phyloP scores from a whole-genome alignment of 2,797 vertebrate species.

The Thamnophis elegans region DNA sequence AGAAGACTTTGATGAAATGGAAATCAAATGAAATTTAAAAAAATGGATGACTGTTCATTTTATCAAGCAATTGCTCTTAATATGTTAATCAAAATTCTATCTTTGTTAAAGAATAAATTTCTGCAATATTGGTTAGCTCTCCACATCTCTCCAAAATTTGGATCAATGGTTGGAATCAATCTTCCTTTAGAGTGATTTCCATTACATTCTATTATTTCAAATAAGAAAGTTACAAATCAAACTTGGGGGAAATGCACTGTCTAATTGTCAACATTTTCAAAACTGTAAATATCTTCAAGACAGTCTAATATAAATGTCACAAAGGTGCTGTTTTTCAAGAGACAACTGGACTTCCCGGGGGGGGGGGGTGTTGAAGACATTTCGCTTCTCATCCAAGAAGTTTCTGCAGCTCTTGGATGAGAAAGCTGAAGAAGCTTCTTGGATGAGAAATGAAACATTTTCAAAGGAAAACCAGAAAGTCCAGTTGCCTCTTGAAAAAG shows the following conservation, averaged over 20 bases:
- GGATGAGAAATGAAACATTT: too few relatives aligned
- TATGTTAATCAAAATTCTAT: slow-evolving; percentile 56
- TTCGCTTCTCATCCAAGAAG: too few relatives aligned
- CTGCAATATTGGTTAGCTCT: slow-evolving; percentile 16
- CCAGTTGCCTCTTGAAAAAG: too few relatives aligned
- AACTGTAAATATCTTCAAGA: background rate
- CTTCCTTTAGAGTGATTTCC: slow-evolving; percentile 18
- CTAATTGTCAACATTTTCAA: background rate
- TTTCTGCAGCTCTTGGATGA: too few relatives aligned
- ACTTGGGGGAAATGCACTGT: background rate
- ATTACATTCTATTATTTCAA: background rate
- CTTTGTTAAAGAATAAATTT: slow-evolving; percentile 39
- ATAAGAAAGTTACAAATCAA: background rate
- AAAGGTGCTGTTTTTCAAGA: too few relatives aligned
- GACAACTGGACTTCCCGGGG: too few relatives aligned
- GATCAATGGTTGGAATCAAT: slow-evolving; percentile 27
- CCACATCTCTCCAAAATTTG: background rate
- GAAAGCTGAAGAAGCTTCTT: too few relatives aligned
- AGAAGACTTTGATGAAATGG: too few relatives aligned
- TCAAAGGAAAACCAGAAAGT: too few relatives aligned
- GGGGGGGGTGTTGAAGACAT: too few relatives aligned
- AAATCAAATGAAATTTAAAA: background rate
- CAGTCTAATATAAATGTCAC: background rate
- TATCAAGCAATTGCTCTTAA: slow-evolving; percentile 49
- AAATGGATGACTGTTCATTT: slow-evolving; percentile 28